These are phyloP conservation scores for Fregata magnificens DNA, from an alignment of 2,113 vertebrate species.

Conservation along the genomic window DNA sequence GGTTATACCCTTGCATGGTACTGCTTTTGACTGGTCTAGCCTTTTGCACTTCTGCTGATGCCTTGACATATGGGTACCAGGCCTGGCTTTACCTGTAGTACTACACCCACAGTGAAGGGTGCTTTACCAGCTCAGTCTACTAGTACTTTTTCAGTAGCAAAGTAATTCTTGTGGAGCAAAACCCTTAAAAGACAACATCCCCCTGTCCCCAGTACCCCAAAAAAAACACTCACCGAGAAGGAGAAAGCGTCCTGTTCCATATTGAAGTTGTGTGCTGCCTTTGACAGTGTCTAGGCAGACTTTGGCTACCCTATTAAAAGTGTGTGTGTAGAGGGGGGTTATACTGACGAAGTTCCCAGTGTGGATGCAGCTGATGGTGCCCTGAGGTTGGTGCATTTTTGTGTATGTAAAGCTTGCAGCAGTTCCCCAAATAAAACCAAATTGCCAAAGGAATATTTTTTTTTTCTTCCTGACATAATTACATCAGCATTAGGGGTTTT, in stretches of 20 bases:
- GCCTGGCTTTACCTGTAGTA: background rate
- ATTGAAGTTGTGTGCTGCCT: background rate
- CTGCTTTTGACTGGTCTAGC: background rate
- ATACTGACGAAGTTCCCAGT: background rate
- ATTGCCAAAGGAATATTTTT: background rate
- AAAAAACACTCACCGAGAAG: background rate
- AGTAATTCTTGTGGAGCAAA: background rate
- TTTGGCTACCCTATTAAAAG: background rate
- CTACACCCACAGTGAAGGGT: background rate
- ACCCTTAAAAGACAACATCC: background rate
- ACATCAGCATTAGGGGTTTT: background rate
- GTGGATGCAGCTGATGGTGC: background rate
- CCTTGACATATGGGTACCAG: rapidly evolving
- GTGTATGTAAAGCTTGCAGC: background rate
- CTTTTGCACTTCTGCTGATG: background rate
- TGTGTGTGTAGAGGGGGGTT: background rate
- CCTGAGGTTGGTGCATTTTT: background rate
- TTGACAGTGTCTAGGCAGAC: background rate
- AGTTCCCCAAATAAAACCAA: background rate
- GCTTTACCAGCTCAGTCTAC: background rate
- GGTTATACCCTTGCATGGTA: background rate
- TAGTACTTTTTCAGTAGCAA: background rate
- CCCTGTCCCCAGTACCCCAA: rapidly evolving
- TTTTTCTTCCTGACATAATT: background rate
- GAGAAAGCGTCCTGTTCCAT: background rate